Percentiles rank a stretch among this genome's conserved stretches.
These are phyloP conservation scores for Drosophila sp. DNA, from an alignment of 1,140 invertebrate species.

Conservation along the genomic window DNA sequence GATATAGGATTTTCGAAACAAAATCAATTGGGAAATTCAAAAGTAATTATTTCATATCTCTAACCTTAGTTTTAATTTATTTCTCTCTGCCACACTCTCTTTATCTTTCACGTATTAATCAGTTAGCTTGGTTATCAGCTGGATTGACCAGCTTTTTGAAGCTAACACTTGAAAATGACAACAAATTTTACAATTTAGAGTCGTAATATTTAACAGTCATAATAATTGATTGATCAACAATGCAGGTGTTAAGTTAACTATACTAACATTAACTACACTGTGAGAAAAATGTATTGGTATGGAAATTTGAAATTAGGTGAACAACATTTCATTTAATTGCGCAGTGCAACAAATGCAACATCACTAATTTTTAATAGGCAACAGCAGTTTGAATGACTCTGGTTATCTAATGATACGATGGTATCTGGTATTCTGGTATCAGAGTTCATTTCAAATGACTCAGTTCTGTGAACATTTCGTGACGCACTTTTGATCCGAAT, in stretches of 20 bases:
- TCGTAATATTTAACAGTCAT: conserved; percentile 7
- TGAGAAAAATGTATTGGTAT: not conserved
- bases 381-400: not conserved
- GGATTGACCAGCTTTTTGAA: not conserved
- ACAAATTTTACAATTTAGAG: conserved; percentile 11
- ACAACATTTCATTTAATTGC: not conserved
- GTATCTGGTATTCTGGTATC: too few relatives aligned
- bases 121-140: conserved; percentile 8
- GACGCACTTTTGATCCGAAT: conserved; percentile 26
- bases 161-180: conserved; percentile 12
- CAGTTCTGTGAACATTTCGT: conserved; percentile 14
- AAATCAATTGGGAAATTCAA: too few relatives aligned
- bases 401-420: not conserved
- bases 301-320: not conserved
- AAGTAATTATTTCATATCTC: too few relatives aligned
- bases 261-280: not conserved
- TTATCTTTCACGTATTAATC: not conserved
- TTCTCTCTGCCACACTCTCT: not conserved
- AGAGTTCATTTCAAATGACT: conserved; percentile 26
- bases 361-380: not conserved
- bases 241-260: not conserved
- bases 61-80: not conserved
- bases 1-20: too few relatives aligned
- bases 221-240: conserved; percentile 20
- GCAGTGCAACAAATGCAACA: not conserved